Percentiles rank a stretch among this genome's conserved stretches.
Evolutionary conservation across 2,888 invertebrate species (phyloP).

Genomic region (Uropetala carovei): DNA sequence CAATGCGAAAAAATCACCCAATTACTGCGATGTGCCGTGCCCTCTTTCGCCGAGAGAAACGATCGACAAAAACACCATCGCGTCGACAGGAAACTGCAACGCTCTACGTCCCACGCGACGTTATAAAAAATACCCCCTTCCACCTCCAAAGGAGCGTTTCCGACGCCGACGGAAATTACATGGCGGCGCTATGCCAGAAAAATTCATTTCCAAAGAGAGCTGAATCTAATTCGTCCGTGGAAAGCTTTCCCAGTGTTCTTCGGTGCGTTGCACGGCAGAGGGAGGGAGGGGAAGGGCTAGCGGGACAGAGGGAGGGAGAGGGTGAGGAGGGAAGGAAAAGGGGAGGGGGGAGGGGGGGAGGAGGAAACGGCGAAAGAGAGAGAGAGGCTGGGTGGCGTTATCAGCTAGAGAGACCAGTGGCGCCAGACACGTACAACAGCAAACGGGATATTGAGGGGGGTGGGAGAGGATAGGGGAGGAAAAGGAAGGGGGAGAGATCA

Average conservation of each 20-base stretch:
- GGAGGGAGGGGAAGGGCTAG: no score
- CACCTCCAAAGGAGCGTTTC: background rate
- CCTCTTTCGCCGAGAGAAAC: background rate
- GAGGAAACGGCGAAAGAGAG: no score
- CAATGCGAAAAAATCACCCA: background rate
- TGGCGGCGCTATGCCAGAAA: background rate
- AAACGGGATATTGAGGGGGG: background rate
- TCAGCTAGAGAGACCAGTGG: conserved; percentile 11
- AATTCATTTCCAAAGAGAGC: background rate
- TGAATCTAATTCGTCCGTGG: background rate
- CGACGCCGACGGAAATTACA: background rate
- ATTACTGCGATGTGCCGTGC: background rate
- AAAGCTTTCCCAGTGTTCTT: background rate
- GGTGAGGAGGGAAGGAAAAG: no score
- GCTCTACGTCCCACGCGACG: background rate
- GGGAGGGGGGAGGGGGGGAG: no score
- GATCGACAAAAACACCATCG: background rate
- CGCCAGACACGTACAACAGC: background rate
- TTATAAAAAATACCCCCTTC: background rate
- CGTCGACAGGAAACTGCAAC: background rate
- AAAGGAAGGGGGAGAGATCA: background rate
- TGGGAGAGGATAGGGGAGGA: background rate
- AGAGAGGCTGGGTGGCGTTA: background rate
- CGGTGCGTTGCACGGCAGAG: no score
- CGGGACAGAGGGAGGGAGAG: no score